These are phyloP conservation scores for Ochropacha duplaris DNA, from an alignment of 2,888 invertebrate species.

Conservation along the genomic window DNA sequence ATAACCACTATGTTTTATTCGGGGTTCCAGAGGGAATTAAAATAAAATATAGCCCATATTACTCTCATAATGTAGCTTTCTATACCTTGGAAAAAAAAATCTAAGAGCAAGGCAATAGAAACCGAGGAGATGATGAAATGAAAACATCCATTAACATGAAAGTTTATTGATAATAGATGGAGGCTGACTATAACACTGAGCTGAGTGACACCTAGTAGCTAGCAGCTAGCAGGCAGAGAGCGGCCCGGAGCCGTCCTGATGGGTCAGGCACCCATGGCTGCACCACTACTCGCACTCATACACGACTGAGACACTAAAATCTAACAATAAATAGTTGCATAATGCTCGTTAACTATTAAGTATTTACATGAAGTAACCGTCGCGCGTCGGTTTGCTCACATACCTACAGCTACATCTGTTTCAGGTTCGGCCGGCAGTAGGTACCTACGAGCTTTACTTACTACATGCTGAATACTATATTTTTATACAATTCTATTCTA, in stretches of 20 bases:
- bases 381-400: conserved; percentile 15
- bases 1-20: too few species aligned
- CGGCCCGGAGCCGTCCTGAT: too few species aligned
- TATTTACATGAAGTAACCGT: conserved; percentile 35
- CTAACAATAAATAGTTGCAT: conserved; percentile 37
- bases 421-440: not conserved
- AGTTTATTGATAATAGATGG: conserved; percentile 32
- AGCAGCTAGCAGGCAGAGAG: too few species aligned
- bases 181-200: conserved; percentile 36
- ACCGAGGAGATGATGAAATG: conserved; percentile 2
- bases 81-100: too few species aligned
- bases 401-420: conserved; percentile 2
- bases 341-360: conserved; percentile 30
- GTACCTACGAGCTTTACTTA: not conserved
- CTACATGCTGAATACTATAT: too few species aligned
- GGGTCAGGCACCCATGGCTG: too few species aligned
- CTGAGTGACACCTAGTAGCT: conserved; percentile 13
- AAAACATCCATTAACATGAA: conserved; percentile 27
- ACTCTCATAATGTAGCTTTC: too few species aligned
- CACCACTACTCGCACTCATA: conserved; percentile 25
- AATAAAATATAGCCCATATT: too few species aligned
- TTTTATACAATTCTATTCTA: too few species aligned
- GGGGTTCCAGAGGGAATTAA: too few species aligned
- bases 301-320: conserved; percentile 21
- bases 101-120: too few species aligned